Evolutionary conservation across 2,113 vertebrate genomes (phyloP).

Genomic region (Sakesphorus luctuosus): DNA sequence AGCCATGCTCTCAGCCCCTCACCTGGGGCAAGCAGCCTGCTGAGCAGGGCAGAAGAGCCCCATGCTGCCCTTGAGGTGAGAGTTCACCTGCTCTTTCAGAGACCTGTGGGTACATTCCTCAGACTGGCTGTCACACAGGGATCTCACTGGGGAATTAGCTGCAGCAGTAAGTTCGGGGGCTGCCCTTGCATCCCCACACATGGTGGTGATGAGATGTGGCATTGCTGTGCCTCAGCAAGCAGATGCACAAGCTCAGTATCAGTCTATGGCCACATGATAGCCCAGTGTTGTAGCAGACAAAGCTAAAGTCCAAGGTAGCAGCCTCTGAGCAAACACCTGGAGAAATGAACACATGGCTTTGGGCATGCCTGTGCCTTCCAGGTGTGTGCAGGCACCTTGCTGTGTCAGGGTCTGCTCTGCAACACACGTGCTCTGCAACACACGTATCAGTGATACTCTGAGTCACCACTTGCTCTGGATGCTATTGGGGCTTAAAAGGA

Average conservation of each 20-base stretch:
- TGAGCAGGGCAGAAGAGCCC: neutral
- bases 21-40: neutral
- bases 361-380: neutral
- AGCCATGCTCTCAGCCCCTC: neutral
- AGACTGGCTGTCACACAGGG: neutral
- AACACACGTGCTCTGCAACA: fast-evolving
- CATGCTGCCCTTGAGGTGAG: fast-evolving
- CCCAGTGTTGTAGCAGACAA: fast-evolving
- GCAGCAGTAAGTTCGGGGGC: neutral
- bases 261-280: neutral
- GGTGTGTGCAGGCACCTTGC: neutral
- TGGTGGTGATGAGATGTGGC: neutral
- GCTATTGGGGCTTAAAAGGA: neutral
- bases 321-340: neutral
- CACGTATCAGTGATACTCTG: neutral
- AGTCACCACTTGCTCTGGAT: neutral
- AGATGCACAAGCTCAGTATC: neutral
- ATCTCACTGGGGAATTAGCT: neutral
- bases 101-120: neutral
- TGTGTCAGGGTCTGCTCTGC: neutral
- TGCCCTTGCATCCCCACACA: fast-evolving
- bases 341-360: neutral
- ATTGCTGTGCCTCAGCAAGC: neutral
- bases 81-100: neutral
- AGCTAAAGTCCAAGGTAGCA: neutral